A percentile compares a stretch with the other conserved stretches of the same genome.
These are phyloP conservation scores for Charaxes varanes DNA, from an alignment of 1,140 invertebrate genomes.

Conservation along the genomic window DNA sequence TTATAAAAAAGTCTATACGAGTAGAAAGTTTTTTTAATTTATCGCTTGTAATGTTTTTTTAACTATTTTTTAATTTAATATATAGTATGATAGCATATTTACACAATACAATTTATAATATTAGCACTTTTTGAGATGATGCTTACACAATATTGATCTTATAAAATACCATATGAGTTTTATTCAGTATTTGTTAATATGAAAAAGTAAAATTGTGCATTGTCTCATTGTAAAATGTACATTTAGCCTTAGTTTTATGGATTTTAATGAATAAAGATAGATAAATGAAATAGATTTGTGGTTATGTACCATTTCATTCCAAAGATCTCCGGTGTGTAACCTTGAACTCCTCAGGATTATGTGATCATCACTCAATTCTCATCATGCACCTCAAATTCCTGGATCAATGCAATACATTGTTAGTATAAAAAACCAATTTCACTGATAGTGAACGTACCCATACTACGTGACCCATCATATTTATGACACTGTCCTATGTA, in stretches of 20 bases:
- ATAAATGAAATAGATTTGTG: conserved; percentile 14
- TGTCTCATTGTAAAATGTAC: neutral
- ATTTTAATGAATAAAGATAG: neutral
- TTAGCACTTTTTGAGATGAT: too few species aligned
- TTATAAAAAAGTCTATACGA: too few species aligned
- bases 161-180: neutral
- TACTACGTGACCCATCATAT: neutral
- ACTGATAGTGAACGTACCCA: too few species aligned
- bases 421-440: conserved; percentile 38
- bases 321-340: conserved; percentile 49
- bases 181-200: neutral
- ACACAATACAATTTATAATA: too few species aligned
- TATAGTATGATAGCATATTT: too few species aligned
- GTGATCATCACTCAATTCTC: conserved; percentile 49
- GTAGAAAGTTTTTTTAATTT: too few species aligned
- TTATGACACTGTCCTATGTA: neutral
- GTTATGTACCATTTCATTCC: conserved; percentile 66
- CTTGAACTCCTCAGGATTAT: conserved; percentile 36
- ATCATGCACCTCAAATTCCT: conserved; percentile 68
- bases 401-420: conserved; percentile 59
- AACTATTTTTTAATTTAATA: too few species aligned
- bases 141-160: neutral
- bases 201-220: neutral
- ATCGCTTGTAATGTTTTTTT: too few species aligned
- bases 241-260: conserved; percentile 1